Evolutionary conservation across 2,113 vertebrate species (phyloP), one percentile per base, ranked within the genome.

Genomic region (Zapus hudsonius): DNA sequence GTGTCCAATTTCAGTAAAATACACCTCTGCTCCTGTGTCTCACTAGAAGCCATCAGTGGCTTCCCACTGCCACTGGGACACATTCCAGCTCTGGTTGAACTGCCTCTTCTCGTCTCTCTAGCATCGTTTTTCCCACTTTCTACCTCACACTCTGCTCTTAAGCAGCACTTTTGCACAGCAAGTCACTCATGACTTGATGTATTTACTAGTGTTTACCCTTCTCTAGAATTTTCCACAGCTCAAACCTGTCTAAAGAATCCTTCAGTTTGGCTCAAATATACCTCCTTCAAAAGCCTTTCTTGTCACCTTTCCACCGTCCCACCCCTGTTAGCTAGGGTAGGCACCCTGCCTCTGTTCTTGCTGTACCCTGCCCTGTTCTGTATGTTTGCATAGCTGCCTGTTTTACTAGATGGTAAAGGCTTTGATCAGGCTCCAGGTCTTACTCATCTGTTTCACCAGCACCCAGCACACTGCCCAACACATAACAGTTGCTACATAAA

Each of bases 381-480:
- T 70, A 36, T 78, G 87, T 91, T 87, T 91, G 66, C 66, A 25
- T 70, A 74, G 87, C 92, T 75, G 94, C 75, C 74, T 63, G 44
- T 90, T 76, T 87, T 38, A 44, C 83, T 31, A 15, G 66, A 47
- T 82, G 69, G 25, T 64, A 67, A 72, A n/a, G 1, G 15, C 90
- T 80, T 93, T 92, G 88, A 76, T 73, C 40, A 2, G 27, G 84
- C 27, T 76, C 91, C 85, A 92, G 85, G 67, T 63, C 85, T 95
- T 78, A 87, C 88, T 96, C 94, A 94, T 91, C 92, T 84, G 42
- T 80, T 76, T 79, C 75, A 69, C 38, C 38, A 89, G 87, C 83
- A 42, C 87, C 79, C 75, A 80, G 75, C 87, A 40, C 70, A 67
- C 70, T 90, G 88, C 90, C 90, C 74, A 61, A 25, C 85, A 73